Evolutionary conservation across 2,113 vertebrate species (phyloP).

Genomic region (Xenopus borealis): DNA sequence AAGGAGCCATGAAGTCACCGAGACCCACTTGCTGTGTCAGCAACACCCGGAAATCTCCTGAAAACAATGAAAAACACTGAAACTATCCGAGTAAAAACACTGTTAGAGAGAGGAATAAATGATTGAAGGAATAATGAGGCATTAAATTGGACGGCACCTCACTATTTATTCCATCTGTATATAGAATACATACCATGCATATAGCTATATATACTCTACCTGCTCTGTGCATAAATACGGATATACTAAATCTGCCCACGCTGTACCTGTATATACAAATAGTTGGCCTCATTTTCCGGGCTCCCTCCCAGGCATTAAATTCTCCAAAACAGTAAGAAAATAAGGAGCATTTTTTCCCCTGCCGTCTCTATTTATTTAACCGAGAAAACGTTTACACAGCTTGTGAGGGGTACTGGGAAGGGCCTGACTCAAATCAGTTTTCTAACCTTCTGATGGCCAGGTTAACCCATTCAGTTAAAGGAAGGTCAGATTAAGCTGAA

Average conservation of each 20-base stretch:
- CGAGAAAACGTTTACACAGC: conserved; percentile 23
- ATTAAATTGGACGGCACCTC: neutral
- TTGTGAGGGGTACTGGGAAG: conserved; percentile 9
- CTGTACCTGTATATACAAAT: conserved; percentile 11
- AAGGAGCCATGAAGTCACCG: neutral
- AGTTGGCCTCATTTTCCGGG: conserved; percentile 4
- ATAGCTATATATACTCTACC: neutral
- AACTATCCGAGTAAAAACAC: neutral
- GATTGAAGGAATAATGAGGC: neutral
- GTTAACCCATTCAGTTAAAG: no score
- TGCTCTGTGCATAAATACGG: neutral
- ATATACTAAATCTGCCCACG: conserved; percentile 11
- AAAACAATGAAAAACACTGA: neutral
- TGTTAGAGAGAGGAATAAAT: neutral
- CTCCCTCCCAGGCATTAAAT: conserved; percentile 24
- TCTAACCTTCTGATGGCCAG: neutral
- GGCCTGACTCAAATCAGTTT: neutral
- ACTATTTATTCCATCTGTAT: conserved; percentile 1
- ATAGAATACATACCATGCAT: neutral
- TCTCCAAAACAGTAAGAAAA: conserved; percentile 29
- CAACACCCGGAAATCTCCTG: neutral
- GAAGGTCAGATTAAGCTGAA: no score
- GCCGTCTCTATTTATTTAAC: conserved; percentile 31
- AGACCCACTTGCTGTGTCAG: neutral
- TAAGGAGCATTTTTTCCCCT: conserved; percentile 16